These are phyloP conservation scores for Azemiops feae DNA, from an alignment of 2,113 vertebrate genomes.

Conservation along the genomic window DNA sequence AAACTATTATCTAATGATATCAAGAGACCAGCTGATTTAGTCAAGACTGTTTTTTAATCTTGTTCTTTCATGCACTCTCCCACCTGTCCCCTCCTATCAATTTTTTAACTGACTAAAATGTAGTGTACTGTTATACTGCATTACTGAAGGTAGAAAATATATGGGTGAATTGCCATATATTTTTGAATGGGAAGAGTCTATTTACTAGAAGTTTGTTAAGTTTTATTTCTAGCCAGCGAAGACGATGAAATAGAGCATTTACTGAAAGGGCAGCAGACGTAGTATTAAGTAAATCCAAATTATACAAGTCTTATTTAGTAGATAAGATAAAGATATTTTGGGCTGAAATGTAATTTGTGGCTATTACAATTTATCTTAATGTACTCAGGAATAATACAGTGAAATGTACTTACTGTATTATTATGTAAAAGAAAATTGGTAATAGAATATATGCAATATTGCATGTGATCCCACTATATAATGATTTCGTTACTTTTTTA, in stretches of 20 bases:
- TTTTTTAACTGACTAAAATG: background rate
- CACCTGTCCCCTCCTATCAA: background rate
- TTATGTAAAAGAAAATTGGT: conserved; percentile 29
- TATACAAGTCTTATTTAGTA: conserved; percentile 13
- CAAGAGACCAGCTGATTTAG: background rate
- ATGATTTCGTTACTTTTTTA: background rate
- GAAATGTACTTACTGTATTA: background rate
- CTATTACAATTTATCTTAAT: conserved; percentile 49
- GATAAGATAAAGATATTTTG: background rate
- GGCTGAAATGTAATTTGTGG: conserved; percentile 38
- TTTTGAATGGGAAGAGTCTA: background rate
- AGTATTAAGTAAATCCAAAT: conserved; percentile 16
- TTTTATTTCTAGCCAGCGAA: background rate
- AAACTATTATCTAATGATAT: background rate
- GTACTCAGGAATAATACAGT: conserved; percentile 46
- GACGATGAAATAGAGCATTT: background rate
- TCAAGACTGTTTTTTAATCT: background rate
- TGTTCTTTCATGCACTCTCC: background rate
- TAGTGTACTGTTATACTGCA: background rate
- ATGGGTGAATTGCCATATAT: background rate
- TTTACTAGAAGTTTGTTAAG: background rate
- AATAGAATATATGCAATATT: conserved; percentile 24
- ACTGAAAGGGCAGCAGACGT: background rate
- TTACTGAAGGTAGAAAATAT: background rate
- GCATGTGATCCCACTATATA: background rate